Percentiles rank a stretch among this genome's conserved stretches.
Conservation (phyloP, 2,888 invertebrate genomes). For the Philereme transversata region DNA sequence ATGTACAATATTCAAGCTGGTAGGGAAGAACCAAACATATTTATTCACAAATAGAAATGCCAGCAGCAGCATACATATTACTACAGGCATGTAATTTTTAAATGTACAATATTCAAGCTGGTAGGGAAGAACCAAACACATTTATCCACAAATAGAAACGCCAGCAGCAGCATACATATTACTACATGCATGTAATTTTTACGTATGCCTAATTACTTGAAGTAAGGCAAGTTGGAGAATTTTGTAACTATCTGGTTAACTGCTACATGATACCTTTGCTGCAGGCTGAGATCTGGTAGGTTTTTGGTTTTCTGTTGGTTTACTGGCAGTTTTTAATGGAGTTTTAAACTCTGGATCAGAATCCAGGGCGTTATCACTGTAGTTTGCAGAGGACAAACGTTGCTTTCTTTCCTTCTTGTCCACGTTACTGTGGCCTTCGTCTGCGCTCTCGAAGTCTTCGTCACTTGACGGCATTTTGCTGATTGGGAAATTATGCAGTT, state of each 20-base stretch:
- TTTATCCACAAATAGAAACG: too few species aligned
- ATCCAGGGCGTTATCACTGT: conserved; percentile 66
- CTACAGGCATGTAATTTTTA: too few species aligned
- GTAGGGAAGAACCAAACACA: too few species aligned
- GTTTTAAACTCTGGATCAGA: conserved; percentile 49
- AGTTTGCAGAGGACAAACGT: conserved; percentile 70
- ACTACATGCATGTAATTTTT: too few species aligned
- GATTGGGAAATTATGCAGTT: background rate
- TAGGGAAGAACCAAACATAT: too few species aligned
- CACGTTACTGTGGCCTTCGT: conserved; percentile 83
- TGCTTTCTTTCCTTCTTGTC: conserved; percentile 68
- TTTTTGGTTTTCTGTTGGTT: conserved; percentile 6
- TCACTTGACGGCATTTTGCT: conserved; percentile 87
- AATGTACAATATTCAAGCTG: too few species aligned
- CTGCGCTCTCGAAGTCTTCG: conserved; percentile 91
- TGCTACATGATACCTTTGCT: conserved; percentile 33
- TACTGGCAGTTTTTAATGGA: conserved; percentile 26
- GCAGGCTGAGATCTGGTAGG: conserved; percentile 30
- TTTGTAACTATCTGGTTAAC: background rate
- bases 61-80: too few species aligned
- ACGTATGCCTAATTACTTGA: too few species aligned
- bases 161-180: too few species aligned
- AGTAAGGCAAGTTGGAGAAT: conserved; percentile 5
- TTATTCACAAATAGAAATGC: too few species aligned
- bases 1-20: too few species aligned